Conservation (phyloP, 2,888 invertebrate species). For the Melipona bicolor region DNA sequence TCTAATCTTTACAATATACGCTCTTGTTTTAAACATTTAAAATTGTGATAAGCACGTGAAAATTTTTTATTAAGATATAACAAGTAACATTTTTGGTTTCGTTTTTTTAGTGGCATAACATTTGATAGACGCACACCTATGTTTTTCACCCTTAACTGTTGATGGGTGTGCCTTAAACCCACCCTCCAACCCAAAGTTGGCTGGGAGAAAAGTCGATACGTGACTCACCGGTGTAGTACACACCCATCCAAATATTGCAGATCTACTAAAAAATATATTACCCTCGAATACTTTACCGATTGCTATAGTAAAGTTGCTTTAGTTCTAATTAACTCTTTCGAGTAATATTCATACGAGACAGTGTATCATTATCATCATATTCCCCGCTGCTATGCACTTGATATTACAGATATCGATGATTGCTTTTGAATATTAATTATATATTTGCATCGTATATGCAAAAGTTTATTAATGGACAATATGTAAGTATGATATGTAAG, state of each 20-base stretch:
- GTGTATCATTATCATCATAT: not conserved
- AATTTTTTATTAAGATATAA: not conserved
- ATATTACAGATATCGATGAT: not conserved
- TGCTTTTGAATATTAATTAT: not conserved
- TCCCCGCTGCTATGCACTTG: not conserved
- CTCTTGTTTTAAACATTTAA: not conserved
- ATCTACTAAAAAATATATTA: slow-evolving; percentile 35
- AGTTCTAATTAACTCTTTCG: no score
- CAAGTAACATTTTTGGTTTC: not conserved
- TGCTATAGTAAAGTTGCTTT: not conserved
- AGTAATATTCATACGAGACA: not conserved
- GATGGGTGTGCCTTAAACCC: slow-evolving; percentile 36
- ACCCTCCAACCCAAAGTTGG: slow-evolving; percentile 44
- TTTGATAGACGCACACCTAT: not conserved
- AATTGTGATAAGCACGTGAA: not conserved
- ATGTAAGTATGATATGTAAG: not conserved
- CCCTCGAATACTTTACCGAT: no score
- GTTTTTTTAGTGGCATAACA: not conserved
- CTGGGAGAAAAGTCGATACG: slow-evolving; percentile 77
- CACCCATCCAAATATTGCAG: slow-evolving; percentile 57
- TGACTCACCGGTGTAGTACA: slow-evolving; percentile 73
- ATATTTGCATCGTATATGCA: not conserved
- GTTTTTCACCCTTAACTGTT: slow-evolving; percentile 61
- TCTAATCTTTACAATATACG: not conserved
- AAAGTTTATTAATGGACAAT: not conserved